phyloP scores from a whole-genome alignment of 2,797 vertebrate species.

The Acropternis orthonyx region DNA sequence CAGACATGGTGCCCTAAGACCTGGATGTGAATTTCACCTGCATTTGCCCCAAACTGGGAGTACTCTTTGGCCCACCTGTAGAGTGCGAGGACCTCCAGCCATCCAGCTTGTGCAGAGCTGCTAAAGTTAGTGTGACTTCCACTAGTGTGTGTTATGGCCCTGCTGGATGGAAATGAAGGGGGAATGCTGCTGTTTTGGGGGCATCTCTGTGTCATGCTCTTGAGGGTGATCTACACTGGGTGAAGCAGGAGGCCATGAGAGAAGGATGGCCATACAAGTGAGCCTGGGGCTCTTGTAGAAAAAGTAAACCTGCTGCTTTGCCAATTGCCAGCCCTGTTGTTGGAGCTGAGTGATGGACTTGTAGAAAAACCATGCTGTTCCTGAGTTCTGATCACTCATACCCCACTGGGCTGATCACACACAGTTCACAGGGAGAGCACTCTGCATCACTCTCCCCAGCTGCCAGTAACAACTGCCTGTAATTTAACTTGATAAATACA shows the following conservation, averaged over 20 bases:
- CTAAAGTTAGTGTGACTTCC: fast-evolving
- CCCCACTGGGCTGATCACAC: background rate
- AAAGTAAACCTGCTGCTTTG: background rate
- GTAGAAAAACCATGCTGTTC: background rate
- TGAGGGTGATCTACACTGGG: background rate
- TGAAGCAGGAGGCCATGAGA: background rate
- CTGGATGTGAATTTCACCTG: background rate
- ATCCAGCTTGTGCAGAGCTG: background rate
- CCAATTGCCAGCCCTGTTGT: background rate
- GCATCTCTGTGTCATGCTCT: background rate
- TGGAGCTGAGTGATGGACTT: background rate
- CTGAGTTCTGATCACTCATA: background rate
- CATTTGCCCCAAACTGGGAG: background rate
- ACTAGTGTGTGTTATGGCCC: background rate
- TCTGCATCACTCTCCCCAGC: background rate
- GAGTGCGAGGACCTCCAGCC: background rate
- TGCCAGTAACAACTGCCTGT: background rate
- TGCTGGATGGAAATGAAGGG: background rate
- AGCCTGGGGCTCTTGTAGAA: background rate
- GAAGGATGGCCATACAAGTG: background rate
- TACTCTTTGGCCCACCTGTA: background rate
- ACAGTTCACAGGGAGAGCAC: background rate
- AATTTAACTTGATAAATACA: conserved; percentile 26
- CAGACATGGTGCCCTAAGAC: background rate
- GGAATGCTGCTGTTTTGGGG: background rate